Conservation (phyloP, 2,113 vertebrate species). For the Castor canadensis region DNA sequence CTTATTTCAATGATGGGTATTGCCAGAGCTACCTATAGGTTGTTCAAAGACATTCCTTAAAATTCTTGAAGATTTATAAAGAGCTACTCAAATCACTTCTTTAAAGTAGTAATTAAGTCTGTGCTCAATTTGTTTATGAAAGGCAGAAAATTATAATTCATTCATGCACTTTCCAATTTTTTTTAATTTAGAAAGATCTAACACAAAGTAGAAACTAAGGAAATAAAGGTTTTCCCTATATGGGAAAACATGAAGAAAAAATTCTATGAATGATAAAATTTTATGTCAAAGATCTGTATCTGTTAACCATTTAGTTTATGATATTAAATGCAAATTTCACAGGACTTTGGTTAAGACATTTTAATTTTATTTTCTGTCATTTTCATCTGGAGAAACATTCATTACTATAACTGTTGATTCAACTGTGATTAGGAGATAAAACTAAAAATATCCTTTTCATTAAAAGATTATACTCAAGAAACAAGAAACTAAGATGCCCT, state of each 20-base stretch:
- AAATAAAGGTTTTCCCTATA: neutral
- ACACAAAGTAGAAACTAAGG: neutral
- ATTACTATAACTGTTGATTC: neutral
- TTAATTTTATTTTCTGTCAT: neutral
- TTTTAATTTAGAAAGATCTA: neutral
- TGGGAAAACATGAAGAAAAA: neutral
- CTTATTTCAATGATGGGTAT: neutral
- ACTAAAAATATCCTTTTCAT: neutral
- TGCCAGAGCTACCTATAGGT: neutral
- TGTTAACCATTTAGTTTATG: neutral
- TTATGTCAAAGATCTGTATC: neutral
- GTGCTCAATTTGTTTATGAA: neutral
- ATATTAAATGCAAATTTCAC: neutral
- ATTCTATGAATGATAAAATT: neutral
- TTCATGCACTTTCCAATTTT: neutral
- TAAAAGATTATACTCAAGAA: neutral
- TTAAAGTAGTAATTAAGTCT: neutral
- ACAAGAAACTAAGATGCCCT: neutral
- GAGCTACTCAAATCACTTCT: neutral
- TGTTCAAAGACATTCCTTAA: neutral
- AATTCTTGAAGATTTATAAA: neutral
- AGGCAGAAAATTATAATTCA: neutral
- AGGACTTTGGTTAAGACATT: neutral
- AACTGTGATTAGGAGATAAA: neutral
- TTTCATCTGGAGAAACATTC: neutral